Percentiles rank a stretch among this genome's conserved stretches.
Conservation (phyloP, 2,888 invertebrate species). For the Philaethria dido region DNA sequence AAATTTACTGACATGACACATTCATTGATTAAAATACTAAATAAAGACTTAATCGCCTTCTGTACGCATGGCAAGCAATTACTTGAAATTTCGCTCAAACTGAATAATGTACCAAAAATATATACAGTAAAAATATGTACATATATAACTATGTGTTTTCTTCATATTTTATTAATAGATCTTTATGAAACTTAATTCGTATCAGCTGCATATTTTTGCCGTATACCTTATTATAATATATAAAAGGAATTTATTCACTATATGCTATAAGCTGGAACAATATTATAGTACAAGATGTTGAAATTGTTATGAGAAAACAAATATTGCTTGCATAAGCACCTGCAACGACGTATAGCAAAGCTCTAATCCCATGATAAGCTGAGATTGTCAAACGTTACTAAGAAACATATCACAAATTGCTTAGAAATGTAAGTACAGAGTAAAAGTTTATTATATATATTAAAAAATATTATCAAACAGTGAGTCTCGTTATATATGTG, state of each 20-base stretch:
- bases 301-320: background rate
- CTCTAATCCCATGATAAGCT: background rate
- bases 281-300: background rate
- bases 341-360: slow-evolving; percentile 4
- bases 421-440: background rate
- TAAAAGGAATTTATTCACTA: background rate
- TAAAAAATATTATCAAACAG: background rate
- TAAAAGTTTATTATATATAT: background rate
- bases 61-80: background rate
- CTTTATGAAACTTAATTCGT: background rate
- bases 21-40: background rate
- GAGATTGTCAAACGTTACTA: slow-evolving; percentile 2
- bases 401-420: background rate
- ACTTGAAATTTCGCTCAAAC: background rate
- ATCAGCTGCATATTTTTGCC: too few relatives aligned
- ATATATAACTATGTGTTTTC: too few relatives aligned
- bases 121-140: background rate
- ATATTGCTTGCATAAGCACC: slow-evolving; percentile 6
- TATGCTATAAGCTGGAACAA: background rate
- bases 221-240: too few relatives aligned
- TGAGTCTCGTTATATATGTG: background rate
- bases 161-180: background rate
- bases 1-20: background rate
- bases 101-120: background rate
- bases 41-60: background rate